Evolutionary conservation across 2,113 vertebrate species (phyloP), one percentile per base, ranked within the genome.

Genomic region (Varanus komodoensis): DNA sequence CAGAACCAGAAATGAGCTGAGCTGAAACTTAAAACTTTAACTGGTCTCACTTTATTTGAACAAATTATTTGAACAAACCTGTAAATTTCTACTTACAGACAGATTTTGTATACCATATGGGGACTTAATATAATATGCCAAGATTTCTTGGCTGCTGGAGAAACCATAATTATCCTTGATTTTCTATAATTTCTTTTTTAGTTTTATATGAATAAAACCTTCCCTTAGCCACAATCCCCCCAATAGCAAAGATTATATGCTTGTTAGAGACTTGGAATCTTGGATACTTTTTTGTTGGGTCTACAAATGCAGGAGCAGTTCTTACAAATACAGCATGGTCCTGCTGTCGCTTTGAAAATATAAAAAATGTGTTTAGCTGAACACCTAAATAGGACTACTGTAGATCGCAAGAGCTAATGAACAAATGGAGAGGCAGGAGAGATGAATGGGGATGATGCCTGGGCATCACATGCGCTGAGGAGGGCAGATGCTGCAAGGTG

Each of bases 51-150:
- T 89, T 0, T 87, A 44, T 44, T 44, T 44, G 38, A 44, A 44
- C 38, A 44, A 44, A 44, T 71, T 32, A 27, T 0, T 52, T 27
- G 29, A 29, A 61, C 78, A 0, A 15, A 52, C 23, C 68, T 44
- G 34, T 38, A 48, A 1, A 4, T 0, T 0, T 1, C 61, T 80
- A 29, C 0, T 48, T 23, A 87, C 81, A 81, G 84, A 61, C 11
- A 0, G 0, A 57, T 6, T n/a, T 74, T 79, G 6, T 74, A 54
- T 38, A 80, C 44, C 52, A 0, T 1, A 1, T 15, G 0, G 4
- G 75, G 61, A 61, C 0, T 50, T 78, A 78, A 77, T 85, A 68
- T 68, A 89, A 85, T 52, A 68, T 54, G 74, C 82, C 44, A 64
- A 64, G 0, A 17, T 83, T 84, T 87, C 6, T 84, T 38, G 32